Evolutionary conservation across 2,888 invertebrate species (phyloP), one percentile per base, ranked within the genome.

Genomic region (Nomada goodeniana): DNA sequence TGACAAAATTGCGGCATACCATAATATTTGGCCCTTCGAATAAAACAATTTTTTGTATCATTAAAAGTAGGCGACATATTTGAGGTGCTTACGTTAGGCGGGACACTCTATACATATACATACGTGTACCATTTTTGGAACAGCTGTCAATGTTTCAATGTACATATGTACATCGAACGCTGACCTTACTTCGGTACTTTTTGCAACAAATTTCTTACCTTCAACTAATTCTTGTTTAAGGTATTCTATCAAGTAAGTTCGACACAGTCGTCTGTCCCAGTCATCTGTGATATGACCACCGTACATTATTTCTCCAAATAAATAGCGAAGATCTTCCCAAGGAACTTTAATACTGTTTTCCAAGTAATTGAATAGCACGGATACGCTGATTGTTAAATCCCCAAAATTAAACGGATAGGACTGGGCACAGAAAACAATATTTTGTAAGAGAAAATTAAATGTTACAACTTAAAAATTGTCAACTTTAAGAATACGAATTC

Each of bases 271-370:
- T 64, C 98, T 95, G 93, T 99, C 98, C 98, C 98, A 98, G 93
- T 99, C 98, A 91, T 99, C 98, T 0, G 98, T 98, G 89, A 99
- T 98, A 92, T 99, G 99, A 0, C 99, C 99, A 1, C 98, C 98
- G 91, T 99, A 99, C 98, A 99, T 98, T 89, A 99, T 99, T 94
- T 99, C 98, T 0, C 98, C 99, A 92, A 99, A 98, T 26, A 99
- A 94, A 93, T 98, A 99, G 1, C 98, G 96, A 88, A 99, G 94
- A 94, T 99, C 98, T 93, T 98, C 98, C 98, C 98, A 99, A 0
- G 98, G 98, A 9, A 98, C 97, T 87, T 96, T 96, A 59, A 95
- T 96, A 90, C 98, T 98, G 72, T 96, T 97, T 92, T 99, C 98
- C 92, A 98, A 94, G 93, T 98, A 98, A 94, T 98, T 98, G 93